phyloP scores from a whole-genome alignment of 1,140 invertebrate genomes.

The Drosophila orena region DNA sequence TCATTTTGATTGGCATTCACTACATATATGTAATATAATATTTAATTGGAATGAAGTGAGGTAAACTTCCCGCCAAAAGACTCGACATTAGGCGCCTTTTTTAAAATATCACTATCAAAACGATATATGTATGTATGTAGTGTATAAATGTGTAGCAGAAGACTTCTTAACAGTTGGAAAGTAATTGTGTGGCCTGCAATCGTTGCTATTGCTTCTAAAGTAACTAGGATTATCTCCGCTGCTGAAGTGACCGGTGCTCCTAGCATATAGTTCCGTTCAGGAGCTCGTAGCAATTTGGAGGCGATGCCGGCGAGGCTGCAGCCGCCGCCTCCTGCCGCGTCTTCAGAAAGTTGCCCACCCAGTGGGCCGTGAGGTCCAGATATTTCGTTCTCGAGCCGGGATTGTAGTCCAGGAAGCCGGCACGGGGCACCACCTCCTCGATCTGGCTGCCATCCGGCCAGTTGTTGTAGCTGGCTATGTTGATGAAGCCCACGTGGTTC shows the following conservation, averaged over 20 bases:
- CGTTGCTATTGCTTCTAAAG: slow-evolving; percentile 73
- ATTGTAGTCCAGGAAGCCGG: slow-evolving; percentile 86
- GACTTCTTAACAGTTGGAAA: slow-evolving; percentile 68
- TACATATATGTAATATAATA: slow-evolving; percentile 26
- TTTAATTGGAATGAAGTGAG: slow-evolving; percentile 6
- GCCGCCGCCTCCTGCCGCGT: slow-evolving; percentile 72
- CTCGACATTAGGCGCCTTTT: slow-evolving; percentile 23
- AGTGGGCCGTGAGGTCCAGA: slow-evolving; percentile 87
- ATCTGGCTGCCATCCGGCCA: slow-evolving; percentile 88
- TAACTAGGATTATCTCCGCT: slow-evolving; percentile 54
- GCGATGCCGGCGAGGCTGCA: slow-evolving; percentile 38
- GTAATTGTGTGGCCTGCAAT: slow-evolving; percentile 77
- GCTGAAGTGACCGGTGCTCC: slow-evolving; percentile 20
- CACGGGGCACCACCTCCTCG: slow-evolving; percentile 86
- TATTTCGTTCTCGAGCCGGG: slow-evolving; percentile 87
- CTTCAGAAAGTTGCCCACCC: slow-evolving; percentile 86
- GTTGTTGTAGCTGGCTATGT: slow-evolving; percentile 88
- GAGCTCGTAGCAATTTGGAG: slow-evolving; percentile 75
- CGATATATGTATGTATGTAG: slow-evolving; percentile 51
- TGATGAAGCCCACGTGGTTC: slow-evolving; percentile 86
- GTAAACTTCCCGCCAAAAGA: slow-evolving; percentile 42
- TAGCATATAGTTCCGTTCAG: slow-evolving; percentile 84
- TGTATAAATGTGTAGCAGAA: slow-evolving; percentile 54
- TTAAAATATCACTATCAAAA: slow-evolving; percentile 55
- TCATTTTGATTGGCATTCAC: not conserved